A percentile compares a stretch with the other conserved stretches of the same genome.
Evolutionary conservation across 1,140 invertebrate genomes (phyloP).

Genomic region (Monochamus saltuarius): DNA sequence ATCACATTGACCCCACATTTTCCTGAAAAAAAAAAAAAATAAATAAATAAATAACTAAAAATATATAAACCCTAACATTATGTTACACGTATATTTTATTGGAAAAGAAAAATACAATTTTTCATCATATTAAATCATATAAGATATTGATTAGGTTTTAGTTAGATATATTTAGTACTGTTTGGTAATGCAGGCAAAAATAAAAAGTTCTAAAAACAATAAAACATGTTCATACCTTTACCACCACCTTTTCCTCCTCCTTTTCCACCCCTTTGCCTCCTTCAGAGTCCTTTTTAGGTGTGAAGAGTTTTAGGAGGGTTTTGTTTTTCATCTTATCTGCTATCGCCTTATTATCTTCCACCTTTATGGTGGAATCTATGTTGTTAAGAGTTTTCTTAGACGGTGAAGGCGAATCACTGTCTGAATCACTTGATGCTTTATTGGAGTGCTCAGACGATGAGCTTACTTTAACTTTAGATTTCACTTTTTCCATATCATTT

Average conservation of each 20-base stretch:
- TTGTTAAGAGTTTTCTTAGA: constrained; percentile 19
- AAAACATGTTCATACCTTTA: constrained; percentile 50
- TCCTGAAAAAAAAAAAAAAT: constrained; percentile 24
- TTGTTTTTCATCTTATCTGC: constrained; percentile 73
- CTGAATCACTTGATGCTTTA: constrained; percentile 24
- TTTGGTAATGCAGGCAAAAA: no score
- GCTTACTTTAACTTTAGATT: constrained; percentile 1
- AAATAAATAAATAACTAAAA: not conserved
- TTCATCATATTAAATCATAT: no score
- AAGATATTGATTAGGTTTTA: no score
- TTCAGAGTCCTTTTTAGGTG: constrained; percentile 49
- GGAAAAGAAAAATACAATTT: not conserved
- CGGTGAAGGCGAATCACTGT: constrained; percentile 21
- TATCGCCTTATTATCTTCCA: constrained; percentile 57
- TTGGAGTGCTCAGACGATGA: constrained; percentile 6
- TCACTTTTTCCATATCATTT: not conserved
- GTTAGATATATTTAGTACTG: no score
- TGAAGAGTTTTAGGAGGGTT: constrained; percentile 67
- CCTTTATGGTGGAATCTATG: constrained; percentile 41
- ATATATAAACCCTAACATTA: no score
- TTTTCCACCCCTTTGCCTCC: constrained; percentile 56
- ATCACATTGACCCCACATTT: constrained; percentile 48
- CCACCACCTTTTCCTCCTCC: constrained; percentile 60
- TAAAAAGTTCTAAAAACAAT: no score
- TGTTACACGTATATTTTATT: no score